Conservation (phyloP, 2,113 vertebrate genomes). For the Morone saxatilis region DNA sequence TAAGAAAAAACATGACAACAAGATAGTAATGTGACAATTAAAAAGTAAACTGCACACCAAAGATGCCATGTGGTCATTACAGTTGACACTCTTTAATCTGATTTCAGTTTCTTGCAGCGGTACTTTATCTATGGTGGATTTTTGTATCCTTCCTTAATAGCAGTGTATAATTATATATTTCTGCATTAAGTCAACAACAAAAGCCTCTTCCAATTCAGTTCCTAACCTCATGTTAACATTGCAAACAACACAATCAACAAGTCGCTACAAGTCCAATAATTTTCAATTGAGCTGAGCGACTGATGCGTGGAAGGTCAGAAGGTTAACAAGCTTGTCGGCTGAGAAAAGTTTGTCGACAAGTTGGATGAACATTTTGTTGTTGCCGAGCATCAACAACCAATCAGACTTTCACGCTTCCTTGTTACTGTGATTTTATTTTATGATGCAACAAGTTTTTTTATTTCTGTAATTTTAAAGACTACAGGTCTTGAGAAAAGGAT, state of each 20-base stretch:
- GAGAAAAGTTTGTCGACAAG: constrained; percentile 6
- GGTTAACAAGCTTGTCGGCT: constrained; percentile 47
- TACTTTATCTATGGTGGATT: no score
- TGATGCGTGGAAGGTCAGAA: constrained; percentile 25
- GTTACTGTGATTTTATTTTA: constrained; percentile 12
- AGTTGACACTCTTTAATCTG: neutral
- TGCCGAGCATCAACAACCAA: neutral
- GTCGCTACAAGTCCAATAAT: constrained; percentile 33
- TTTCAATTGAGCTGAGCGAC: constrained; percentile 19
- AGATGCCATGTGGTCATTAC: neutral
- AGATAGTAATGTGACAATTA: neutral
- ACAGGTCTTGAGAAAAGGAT: neutral
- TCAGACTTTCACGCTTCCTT: neutral
- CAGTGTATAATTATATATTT: neutral
- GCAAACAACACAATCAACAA: constrained; percentile 23
- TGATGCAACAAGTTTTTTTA: neutral
- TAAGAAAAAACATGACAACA: neutral
- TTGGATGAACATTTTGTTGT: constrained; percentile 3
- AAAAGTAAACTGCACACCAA: neutral
- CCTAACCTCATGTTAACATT: constrained; percentile 3
- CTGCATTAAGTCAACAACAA: constrained; percentile 1
- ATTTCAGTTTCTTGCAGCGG: neutral
- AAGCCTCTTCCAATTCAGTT: neutral
- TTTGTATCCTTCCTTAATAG: neutral
- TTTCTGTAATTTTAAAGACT: neutral